A percentile compares a stretch with the other conserved stretches of the same genome.
phyloP scores from a whole-genome alignment of 1,140 invertebrate genomes.

The Atta cephalotes region DNA sequence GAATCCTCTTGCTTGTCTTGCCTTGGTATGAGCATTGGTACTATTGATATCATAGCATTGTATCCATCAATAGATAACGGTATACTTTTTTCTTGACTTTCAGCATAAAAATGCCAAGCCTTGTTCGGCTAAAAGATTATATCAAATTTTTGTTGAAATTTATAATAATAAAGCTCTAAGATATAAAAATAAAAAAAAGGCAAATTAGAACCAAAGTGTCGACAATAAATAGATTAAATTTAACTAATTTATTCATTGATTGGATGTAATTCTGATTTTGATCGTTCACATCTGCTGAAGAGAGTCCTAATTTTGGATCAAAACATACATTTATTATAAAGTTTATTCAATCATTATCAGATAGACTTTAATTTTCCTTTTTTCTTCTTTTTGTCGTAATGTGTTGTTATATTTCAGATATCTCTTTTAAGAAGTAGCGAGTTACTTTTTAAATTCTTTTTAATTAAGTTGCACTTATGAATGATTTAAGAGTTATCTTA shows the following conservation, averaged over 20 bases:
- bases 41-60: slow-evolving; percentile 90
- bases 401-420: not conserved
- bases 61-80: slow-evolving; percentile 89
- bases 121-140: slow-evolving; percentile 86
- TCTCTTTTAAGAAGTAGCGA: not conserved
- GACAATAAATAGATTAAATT: not conserved
- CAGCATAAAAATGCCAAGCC: slow-evolving; percentile 89
- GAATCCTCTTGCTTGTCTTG: slow-evolving; percentile 81
- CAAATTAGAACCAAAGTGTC: not conserved
- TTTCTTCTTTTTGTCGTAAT: not conserved
- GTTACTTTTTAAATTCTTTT: not conserved
- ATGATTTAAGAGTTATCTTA: slow-evolving; percentile 52
- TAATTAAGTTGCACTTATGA: not conserved
- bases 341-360: not conserved
- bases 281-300: not conserved
- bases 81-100: slow-evolving; percentile 89
- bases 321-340: slow-evolving; percentile 10
- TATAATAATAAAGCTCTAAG: not conserved
- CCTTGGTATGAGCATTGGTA: slow-evolving; percentile 86
- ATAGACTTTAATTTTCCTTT: not conserved
- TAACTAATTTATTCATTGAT: not conserved
- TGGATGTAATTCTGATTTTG: not conserved
- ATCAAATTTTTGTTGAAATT: slow-evolving; percentile 15
- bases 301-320: not conserved
- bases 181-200: not conserved